phyloP scores from a whole-genome alignment of 2,113 vertebrate genomes.

The Campylorhamphus procurvoides region DNA sequence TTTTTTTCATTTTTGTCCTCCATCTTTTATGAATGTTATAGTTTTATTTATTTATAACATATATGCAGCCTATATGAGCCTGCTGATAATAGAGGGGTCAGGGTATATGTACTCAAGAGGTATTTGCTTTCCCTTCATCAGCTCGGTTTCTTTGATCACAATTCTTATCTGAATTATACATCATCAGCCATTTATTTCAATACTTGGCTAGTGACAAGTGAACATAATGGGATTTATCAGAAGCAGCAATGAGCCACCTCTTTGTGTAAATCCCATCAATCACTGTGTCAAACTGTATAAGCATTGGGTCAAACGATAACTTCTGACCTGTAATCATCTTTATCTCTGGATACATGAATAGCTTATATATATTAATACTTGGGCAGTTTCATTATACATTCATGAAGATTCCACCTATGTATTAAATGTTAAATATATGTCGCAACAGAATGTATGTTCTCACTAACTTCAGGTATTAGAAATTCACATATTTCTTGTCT shows the following conservation, averaged over 20 bases:
- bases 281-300: conserved; percentile 27
- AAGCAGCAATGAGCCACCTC: neutral
- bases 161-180: conserved; percentile 12
- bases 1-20: neutral
- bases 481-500: neutral
- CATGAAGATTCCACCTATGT: neutral
- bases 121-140: neutral
- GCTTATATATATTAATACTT: neutral
- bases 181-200: conserved; percentile 50
- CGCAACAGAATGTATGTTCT: neutral
- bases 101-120: neutral
- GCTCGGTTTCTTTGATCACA: neutral
- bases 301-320: neutral
- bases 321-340: conserved; percentile 29
- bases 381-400: neutral
- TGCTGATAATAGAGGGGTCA: neutral
- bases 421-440: neutral
- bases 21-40: neutral
- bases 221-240: conserved; percentile 26
- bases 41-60: neutral
- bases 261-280: conserved; percentile 54
- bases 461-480: neutral
- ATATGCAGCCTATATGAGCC: neutral
- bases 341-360: neutral
- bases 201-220: conserved; percentile 16